phyloP scores from a whole-genome alignment of 2,797 vertebrate genomes.

The Darevskia nairensis region DNA sequence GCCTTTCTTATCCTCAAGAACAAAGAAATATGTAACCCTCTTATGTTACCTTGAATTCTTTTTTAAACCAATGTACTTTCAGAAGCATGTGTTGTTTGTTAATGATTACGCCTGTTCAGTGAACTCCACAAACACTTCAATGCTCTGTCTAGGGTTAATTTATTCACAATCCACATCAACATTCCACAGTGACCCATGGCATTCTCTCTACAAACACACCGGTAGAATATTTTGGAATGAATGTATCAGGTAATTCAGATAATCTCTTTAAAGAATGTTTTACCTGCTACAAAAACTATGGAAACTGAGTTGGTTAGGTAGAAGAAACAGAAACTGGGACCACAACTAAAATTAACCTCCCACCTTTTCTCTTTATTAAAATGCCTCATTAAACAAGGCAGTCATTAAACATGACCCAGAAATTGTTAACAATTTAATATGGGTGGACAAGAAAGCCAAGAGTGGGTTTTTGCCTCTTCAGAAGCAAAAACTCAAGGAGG shows the following conservation, averaged over 20 bases:
- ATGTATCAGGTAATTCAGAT: not conserved
- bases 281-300: not conserved
- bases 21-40: not conserved
- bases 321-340: not conserved
- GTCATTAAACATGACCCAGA: not conserved
- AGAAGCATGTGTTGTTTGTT: constrained; percentile 40
- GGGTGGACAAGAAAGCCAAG: not conserved
- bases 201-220: not conserved
- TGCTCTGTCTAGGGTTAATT: not conserved
- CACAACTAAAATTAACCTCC: not conserved
- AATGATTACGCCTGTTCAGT: constrained; percentile 33
- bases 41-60: constrained; percentile 48
- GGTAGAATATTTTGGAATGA: constrained; percentile 6
- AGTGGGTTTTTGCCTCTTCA: not conserved
- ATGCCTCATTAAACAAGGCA: not conserved
- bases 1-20: constrained; percentile 44
- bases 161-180: constrained; percentile 4
- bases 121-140: constrained; percentile 31
- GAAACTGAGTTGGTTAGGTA: not conserved
- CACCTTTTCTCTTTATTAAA: not conserved
- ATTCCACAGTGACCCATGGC: constrained; percentile 6
- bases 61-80: constrained; percentile 29
- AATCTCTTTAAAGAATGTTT: not conserved
- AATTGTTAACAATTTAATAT: not conserved
- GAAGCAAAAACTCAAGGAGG: not conserved